phyloP scores from a whole-genome alignment of 30 jellyfish, hydroid and myxozoan species.

The Aurelia sp. region DNA sequence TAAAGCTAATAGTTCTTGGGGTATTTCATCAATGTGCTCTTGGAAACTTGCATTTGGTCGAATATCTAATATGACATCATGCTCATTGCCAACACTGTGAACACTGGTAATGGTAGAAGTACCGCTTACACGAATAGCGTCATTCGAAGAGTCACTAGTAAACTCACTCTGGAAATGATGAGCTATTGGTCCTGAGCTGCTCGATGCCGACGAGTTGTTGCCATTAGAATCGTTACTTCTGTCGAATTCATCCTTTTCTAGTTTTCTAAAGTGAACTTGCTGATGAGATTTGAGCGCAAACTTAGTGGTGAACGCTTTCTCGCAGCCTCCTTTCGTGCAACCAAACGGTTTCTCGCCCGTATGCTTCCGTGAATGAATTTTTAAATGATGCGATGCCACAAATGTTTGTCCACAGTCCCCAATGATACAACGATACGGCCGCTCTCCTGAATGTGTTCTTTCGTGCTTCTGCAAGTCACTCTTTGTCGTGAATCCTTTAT shows the following conservation, averaged over 20 bases:
- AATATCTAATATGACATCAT: slow-evolving; percentile 67
- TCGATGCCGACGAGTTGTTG: background rate
- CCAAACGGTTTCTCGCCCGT: slow-evolving; percentile 88
- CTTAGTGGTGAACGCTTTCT: slow-evolving; percentile 80
- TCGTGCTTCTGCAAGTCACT: slow-evolving; percentile 91
- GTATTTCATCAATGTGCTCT: slow-evolving; percentile 57
- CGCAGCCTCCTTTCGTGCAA: slow-evolving; percentile 83
- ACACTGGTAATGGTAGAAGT: slow-evolving; percentile 74
- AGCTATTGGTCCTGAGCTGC: slow-evolving; percentile 28
- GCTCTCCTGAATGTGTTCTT: slow-evolving; percentile 89
- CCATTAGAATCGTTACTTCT: background rate
- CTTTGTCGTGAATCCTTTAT: slow-evolving; percentile 87
- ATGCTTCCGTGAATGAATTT: slow-evolving; percentile 79
- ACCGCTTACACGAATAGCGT: slow-evolving; percentile 63
- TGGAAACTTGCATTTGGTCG: slow-evolving; percentile 48
- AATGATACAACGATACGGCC: slow-evolving; percentile 86
- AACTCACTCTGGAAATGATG: slow-evolving; percentile 62
- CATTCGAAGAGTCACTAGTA: slow-evolving; percentile 55
- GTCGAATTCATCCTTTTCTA: slow-evolving; percentile 47
- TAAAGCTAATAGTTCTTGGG: slow-evolving; percentile 64
- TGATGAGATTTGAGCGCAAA: slow-evolving; percentile 69
- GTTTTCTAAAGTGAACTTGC: slow-evolving; percentile 53
- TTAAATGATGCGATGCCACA: slow-evolving; percentile 87
- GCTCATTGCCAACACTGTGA: slow-evolving; percentile 75
- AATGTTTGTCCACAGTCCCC: slow-evolving; percentile 81